Base-by-base conservation (phyloP, 2,888 invertebrate genomes). In the Apocheima hispidaria region DNA sequence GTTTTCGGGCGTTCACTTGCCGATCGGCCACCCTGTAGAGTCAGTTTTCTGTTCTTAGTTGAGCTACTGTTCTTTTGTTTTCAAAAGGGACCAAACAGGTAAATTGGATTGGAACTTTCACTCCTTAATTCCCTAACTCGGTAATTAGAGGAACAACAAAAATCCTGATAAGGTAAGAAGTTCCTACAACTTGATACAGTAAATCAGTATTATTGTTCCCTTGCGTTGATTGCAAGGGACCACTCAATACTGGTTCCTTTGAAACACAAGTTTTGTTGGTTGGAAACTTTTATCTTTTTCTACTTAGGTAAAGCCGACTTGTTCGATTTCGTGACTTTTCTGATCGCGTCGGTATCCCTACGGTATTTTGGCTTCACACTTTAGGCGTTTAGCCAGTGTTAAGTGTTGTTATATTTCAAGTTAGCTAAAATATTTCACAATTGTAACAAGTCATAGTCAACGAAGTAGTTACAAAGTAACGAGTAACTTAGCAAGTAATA, bases 31-130 rank as follows among this genome's bases (percentile, higher is more conserved):
- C n/a, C n/a, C n/a, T n/a, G n/a, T n/a, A n/a, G n/a, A n/a, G n/a
- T n/a, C n/a, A n/a, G n/a, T n/a, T n/a, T n/a, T n/a, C n/a, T n/a
- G n/a, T n/a, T n/a, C n/a, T n/a, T n/a, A 44, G 14, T 30, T 50
- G 20, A 20, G 36, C 16, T 51, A 51, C 57, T 58, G 51, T 26
- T 40, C 1, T 33, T 7, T 30, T 4, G 9, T 46, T 23, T 48
- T 16, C 35, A 26, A 38, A 44, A 60, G 53, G 35, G 35, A 53
- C 26, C 28, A 40, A 30, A 46, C 44, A 36, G 52, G 48, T 50
- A 60, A 60, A 60, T 50, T 50, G 38, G 54, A 60, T 60, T 21
- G 10, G 43, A 54, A 60, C 49, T 50, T 54, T 28, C 26, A 20
- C 41, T 35, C 30, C 48, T 48, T 53, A 54, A 44, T 20, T 60